phyloP scores from a whole-genome alignment of 2,888 invertebrate species.

The Tridacna crocea region DNA sequence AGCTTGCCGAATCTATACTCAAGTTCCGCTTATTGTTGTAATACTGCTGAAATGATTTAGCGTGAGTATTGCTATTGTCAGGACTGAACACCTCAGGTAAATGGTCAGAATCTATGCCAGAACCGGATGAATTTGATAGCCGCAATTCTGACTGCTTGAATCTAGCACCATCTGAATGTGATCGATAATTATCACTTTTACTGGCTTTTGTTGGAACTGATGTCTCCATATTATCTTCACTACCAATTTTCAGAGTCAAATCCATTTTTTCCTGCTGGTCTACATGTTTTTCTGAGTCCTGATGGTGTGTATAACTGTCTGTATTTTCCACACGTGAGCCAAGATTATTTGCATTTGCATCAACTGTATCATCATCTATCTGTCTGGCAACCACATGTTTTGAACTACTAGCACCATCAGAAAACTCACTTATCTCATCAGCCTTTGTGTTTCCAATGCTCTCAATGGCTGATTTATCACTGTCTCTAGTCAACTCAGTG shows the following conservation, averaged over 20 bases:
- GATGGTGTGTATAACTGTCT: background rate
- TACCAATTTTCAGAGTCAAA: background rate
- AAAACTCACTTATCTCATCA: background rate
- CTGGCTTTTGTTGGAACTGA: background rate
- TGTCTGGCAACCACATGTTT: background rate
- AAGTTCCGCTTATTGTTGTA: conserved; percentile 61
- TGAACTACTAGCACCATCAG: conserved; percentile 13
- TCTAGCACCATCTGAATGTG: conserved; percentile 18
- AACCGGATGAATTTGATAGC: conserved; percentile 25
- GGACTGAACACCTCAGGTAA: conserved; percentile 33
- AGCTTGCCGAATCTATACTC: conserved; percentile 33
- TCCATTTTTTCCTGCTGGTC: background rate
- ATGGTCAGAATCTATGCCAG: conserved; percentile 20
- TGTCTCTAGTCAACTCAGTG: background rate
- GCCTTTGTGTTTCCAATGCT: background rate
- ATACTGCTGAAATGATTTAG: conserved; percentile 59
- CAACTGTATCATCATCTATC: background rate
- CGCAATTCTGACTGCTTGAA: conserved; percentile 1
- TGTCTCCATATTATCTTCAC: background rate
- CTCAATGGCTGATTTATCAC: background rate
- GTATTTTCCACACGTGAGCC: background rate
- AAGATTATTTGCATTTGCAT: no score
- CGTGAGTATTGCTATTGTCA: conserved; percentile 24
- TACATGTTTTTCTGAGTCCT: background rate
- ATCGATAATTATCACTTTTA: conserved; percentile 7